Evolutionary conservation across 2,888 invertebrate species (phyloP).

Genomic region (Acanthosepion esculentum): DNA sequence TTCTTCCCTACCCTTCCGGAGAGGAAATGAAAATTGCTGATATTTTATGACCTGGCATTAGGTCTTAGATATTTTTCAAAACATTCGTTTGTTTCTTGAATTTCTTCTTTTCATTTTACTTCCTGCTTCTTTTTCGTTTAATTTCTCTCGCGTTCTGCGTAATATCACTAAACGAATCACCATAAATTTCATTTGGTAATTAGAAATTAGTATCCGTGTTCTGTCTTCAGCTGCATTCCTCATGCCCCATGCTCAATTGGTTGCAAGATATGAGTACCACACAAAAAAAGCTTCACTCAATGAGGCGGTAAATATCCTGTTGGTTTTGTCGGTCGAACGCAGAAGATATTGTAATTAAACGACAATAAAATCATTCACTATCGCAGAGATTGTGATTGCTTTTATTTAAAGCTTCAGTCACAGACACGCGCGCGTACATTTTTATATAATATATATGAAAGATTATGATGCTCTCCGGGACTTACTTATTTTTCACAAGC

Average conservation of each 20-base stretch:
- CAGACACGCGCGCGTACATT: not conserved
- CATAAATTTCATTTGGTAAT: constrained; percentile 21
- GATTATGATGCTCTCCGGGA: no score
- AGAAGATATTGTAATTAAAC: not conserved
- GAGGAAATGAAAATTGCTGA: not conserved
- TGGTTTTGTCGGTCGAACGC: not conserved
- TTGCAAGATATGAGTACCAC: not conserved
- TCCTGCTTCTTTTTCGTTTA: not conserved
- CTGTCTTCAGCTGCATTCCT: not conserved
- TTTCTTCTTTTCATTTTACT: not conserved
- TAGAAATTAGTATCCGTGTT: not conserved
- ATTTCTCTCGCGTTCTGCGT: not conserved
- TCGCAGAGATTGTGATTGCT: not conserved
- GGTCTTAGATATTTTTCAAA: not conserved
- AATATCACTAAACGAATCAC: not conserved
- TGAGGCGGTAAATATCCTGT: not conserved
- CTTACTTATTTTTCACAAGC: no score
- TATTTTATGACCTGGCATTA: not conserved
- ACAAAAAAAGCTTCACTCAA: not conserved
- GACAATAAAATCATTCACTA: not conserved
- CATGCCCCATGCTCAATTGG: not conserved
- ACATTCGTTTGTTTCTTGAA: not conserved
- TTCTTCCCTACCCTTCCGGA: not conserved
- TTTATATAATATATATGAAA: no score
- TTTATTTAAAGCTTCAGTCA: not conserved